These are phyloP conservation scores for Yponomeuta cagnagella DNA, from an alignment of 2,888 invertebrate species.

Conservation along the genomic window DNA sequence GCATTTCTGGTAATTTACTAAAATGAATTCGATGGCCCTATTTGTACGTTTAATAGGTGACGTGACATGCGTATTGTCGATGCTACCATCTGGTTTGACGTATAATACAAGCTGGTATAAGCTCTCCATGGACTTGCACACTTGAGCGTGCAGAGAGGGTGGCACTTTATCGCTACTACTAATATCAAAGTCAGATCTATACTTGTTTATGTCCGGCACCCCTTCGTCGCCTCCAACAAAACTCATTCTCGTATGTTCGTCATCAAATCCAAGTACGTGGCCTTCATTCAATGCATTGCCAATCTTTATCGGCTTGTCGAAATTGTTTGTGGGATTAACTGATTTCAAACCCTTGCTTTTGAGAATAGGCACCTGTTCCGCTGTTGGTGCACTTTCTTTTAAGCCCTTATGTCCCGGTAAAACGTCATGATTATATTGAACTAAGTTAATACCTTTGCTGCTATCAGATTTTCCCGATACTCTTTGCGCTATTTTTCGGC, in stretches of 20 bases:
- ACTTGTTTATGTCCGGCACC: slow-evolving; percentile 55
- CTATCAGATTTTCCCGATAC: slow-evolving; percentile 46
- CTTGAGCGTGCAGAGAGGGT: slow-evolving; percentile 31
- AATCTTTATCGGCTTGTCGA: slow-evolving; percentile 55
- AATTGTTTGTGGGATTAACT: slow-evolving; percentile 25
- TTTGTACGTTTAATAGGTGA: slow-evolving; percentile 52
- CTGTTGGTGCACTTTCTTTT: slow-evolving; percentile 18
- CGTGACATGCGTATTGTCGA: slow-evolving; percentile 48
- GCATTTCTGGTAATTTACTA: slow-evolving; percentile 58
- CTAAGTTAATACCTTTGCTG: slow-evolving; percentile 39
- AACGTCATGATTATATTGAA: slow-evolving; percentile 53
- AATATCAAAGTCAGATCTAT: slow-evolving; percentile 47
- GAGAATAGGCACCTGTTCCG: neutral
- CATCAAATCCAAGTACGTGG: slow-evolving; percentile 40
- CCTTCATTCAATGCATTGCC: slow-evolving; percentile 61
- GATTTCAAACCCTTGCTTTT: neutral
- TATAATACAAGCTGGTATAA: slow-evolving; percentile 59
- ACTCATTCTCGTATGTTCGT: slow-evolving; percentile 46
- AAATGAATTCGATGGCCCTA: slow-evolving; percentile 50
- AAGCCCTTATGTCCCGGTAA: slow-evolving; percentile 34
- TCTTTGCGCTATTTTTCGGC: slow-evolving; percentile 40
- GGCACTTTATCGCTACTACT: slow-evolving; percentile 32
- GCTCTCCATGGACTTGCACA: slow-evolving; percentile 21
- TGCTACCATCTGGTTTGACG: slow-evolving; percentile 53
- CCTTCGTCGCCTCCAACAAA: slow-evolving; percentile 53